Percentiles rank a stretch among this genome's conserved stretches.
Evolutionary conservation across 1,140 invertebrate species (phyloP).

Genomic region (Sitophilus oryzae): DNA sequence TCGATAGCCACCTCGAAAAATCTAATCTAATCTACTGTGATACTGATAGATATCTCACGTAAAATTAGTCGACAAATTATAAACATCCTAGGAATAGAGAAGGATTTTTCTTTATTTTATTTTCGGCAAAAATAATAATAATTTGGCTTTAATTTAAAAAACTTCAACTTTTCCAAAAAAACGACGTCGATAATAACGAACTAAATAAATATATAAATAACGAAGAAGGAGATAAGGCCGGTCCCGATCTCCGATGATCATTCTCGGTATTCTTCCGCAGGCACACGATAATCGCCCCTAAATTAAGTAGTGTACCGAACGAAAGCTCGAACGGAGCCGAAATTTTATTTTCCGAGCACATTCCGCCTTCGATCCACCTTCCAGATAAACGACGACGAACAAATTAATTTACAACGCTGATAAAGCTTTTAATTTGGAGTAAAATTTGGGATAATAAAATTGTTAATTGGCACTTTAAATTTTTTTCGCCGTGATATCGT

Average conservation of each 20-base stretch:
- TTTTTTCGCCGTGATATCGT: neutral
- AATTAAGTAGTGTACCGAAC: neutral
- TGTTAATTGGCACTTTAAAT: neutral
- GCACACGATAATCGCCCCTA: neutral
- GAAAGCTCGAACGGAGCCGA: neutral
- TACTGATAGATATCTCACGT: too few relatives aligned
- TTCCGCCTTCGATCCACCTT: neutral
- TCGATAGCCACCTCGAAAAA: too few relatives aligned
- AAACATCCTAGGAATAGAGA: too few relatives aligned
- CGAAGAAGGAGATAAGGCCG: neutral
- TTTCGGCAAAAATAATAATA: neutral
- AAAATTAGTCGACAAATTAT: too few relatives aligned
- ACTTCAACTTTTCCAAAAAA: neutral
- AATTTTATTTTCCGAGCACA: neutral
- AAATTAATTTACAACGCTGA: neutral
- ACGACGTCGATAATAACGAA: neutral
- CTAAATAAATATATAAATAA: neutral
- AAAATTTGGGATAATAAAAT: neutral
- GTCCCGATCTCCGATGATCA: neutral
- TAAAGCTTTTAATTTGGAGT: neutral
- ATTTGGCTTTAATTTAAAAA: neutral
- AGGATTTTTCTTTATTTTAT: too few relatives aligned
- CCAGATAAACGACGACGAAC: neutral
- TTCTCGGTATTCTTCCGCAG: neutral
- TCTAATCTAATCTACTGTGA: too few relatives aligned